phyloP scores from a whole-genome alignment of 2,888 invertebrate genomes.

The Drosophila flavopinicola region DNA sequence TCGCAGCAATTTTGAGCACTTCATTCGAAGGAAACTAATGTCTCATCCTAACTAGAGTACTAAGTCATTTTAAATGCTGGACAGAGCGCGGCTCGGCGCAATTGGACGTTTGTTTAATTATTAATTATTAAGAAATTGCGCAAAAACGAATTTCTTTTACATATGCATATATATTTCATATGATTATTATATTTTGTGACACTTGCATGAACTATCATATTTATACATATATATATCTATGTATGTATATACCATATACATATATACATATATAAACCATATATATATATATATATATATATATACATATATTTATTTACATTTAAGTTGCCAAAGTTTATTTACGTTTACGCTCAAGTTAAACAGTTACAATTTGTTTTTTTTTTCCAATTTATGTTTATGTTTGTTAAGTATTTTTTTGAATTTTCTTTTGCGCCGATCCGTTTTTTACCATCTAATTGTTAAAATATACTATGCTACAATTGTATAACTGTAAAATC shows the following conservation, averaged over 20 bases:
- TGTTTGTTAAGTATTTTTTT: neutral
- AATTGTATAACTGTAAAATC: constrained; percentile 16
- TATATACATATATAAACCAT: neutral
- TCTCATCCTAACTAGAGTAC: constrained; percentile 24
- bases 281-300: neutral
- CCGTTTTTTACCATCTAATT: constrained; percentile 9
- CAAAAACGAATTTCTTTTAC: neutral
- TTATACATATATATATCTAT: neutral
- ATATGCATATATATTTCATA: neutral
- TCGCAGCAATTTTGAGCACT: constrained; percentile 73
- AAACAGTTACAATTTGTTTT: neutral
- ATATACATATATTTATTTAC: neutral
- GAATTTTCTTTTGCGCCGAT: constrained; percentile 10
- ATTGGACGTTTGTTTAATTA: neutral
- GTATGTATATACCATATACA: too few species aligned
- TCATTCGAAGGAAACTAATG: constrained; percentile 57
- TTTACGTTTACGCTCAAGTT: too few species aligned
- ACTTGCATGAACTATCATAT: neutral
- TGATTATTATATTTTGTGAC: neutral
- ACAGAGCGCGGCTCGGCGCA: neutral
- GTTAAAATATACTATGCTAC: constrained; percentile 13
- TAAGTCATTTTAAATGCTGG: constrained; percentile 14
- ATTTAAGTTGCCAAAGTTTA: neutral
- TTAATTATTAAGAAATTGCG: neutral
- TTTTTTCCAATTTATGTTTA: too few species aligned